Percentiles rank a stretch among this genome's conserved stretches.
Evolutionary conservation across 2,888 invertebrate species (phyloP).

Genomic region (Lissocephala sabroskyi): DNA sequence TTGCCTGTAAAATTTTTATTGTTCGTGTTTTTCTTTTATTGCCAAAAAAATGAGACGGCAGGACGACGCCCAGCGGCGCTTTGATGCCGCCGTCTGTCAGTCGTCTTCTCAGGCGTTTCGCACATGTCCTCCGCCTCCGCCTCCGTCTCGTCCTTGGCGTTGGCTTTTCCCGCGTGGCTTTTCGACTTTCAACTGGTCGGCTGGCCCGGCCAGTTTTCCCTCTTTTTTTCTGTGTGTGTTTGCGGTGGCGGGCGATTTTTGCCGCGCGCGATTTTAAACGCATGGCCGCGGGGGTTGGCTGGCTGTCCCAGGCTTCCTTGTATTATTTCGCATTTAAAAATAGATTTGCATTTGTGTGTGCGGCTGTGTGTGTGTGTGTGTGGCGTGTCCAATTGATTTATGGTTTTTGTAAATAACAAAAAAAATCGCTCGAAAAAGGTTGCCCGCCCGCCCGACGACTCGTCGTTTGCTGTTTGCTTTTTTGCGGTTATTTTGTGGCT

Average conservation of each 20-base stretch:
- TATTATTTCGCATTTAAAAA: slow-evolving; percentile 72
- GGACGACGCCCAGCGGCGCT: slow-evolving; percentile 47
- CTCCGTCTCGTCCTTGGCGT: slow-evolving; percentile 59
- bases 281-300: slow-evolving; percentile 30
- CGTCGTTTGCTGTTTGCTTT: slow-evolving; percentile 39
- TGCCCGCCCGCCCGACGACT: slow-evolving; percentile 28
- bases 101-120: neutral
- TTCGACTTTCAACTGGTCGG: slow-evolving; percentile 22
- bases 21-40: slow-evolving; percentile 54
- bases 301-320: slow-evolving; percentile 30
- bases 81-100: slow-evolving; percentile 9
- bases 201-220: slow-evolving; percentile 5
- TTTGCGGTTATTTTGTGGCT: slow-evolving; percentile 58
- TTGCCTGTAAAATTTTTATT: slow-evolving; percentile 63
- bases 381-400: slow-evolving; percentile 72
- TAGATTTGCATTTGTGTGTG: slow-evolving; percentile 67
- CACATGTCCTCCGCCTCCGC: too few species aligned
- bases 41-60: too few species aligned
- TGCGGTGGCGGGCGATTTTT: slow-evolving; percentile 13
- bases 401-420: slow-evolving; percentile 68
- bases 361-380: slow-evolving; percentile 36
- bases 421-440: slow-evolving; percentile 46
- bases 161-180: slow-evolving; percentile 57
- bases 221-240: slow-evolving; percentile 12
- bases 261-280: slow-evolving; percentile 49